Evolutionary conservation across 2,888 invertebrate genomes (phyloP), one percentile per base, ranked within the genome.

Genomic region (Yponomeuta sedellus): DNA sequence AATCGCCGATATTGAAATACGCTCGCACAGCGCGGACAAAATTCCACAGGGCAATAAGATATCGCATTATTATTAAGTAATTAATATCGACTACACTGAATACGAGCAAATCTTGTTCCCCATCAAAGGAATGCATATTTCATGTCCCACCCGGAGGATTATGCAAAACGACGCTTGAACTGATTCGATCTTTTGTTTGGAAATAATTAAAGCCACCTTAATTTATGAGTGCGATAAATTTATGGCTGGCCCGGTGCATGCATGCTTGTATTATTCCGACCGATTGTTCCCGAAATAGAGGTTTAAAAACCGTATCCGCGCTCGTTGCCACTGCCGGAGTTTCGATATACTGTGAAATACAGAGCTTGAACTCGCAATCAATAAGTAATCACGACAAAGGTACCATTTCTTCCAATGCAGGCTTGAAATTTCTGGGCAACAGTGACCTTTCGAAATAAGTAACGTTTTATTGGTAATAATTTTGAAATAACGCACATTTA

Each of bases 121-220:
- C 19, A 67, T 67, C 64, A 66, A 67, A 71, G 68, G 69, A 70
- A 67, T 71, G 67, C 68, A 73, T 72, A 72, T 70, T 70, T 70
- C 69, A 75, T 72, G 71, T 68, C 67, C 25, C 65, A 70, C 68
- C 68, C 70, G 16, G 71, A 67, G 73, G 73, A 75, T 77, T 79
- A 80, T 79, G 76, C 77, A 76, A 76, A 79, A 75, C 71, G 68
- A 56, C 52, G 63, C 69, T 70, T 73, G 71, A 70, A 72, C 73
- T 74, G 77, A 78, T 78, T 74, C 74, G 72, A 77, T 76, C 75
- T 77, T 68, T 78, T 78, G 75, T 77, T 77, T 71, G 73, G 70
- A 73, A 75, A 77, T 79, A 77, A 80, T 81, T 80, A 79, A 77
- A 75, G 62, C 67, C 58, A 66, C 61, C 64, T 75, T 69, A 74